Percentiles rank a stretch among this genome's conserved stretches.
Evolutionary conservation across 1,140 invertebrate species (phyloP).

Genomic region (Conus betulinus): DNA sequence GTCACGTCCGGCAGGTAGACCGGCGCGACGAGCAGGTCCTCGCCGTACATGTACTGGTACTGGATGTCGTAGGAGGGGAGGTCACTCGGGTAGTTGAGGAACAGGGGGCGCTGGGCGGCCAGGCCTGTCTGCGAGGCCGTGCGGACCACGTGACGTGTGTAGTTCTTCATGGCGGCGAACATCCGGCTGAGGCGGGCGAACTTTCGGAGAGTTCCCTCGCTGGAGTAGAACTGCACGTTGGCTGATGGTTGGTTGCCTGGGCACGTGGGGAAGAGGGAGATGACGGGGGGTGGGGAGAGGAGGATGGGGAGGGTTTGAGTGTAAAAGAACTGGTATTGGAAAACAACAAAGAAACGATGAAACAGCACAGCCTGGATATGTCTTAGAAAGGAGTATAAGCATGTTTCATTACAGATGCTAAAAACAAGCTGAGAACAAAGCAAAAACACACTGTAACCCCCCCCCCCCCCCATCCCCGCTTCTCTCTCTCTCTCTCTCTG

Average conservation of each 20-base stretch:
- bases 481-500: too few relatives aligned
- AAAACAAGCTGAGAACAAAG: too few relatives aligned
- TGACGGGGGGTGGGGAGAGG: too few relatives aligned
- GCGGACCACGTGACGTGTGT: slow-evolving; percentile 54
- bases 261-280: too few relatives aligned
- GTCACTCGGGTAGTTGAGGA: slow-evolving; percentile 68
- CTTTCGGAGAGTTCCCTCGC: slow-evolving; percentile 57
- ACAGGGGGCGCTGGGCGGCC: slow-evolving; percentile 72
- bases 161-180: slow-evolving; percentile 67
- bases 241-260: slow-evolving; percentile 69
- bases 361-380: too few relatives aligned
- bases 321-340: neutral
- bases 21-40: slow-evolving; percentile 74
- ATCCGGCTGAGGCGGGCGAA: slow-evolving; percentile 71
- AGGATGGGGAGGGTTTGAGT: too few relatives aligned
- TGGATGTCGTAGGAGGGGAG: slow-evolving; percentile 50
- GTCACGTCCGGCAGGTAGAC: slow-evolving; percentile 46
- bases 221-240: slow-evolving; percentile 73
- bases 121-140: slow-evolving; percentile 55
- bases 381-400: too few relatives aligned
- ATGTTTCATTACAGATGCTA: too few relatives aligned
- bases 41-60: slow-evolving; percentile 74
- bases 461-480: too few relatives aligned
- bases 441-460: too few relatives aligned
- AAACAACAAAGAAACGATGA: too few relatives aligned